Evolutionary conservation across 2,888 invertebrate species (phyloP), one percentile per base, ranked within the genome.

Genomic region (Hydriomena furcata): DNA sequence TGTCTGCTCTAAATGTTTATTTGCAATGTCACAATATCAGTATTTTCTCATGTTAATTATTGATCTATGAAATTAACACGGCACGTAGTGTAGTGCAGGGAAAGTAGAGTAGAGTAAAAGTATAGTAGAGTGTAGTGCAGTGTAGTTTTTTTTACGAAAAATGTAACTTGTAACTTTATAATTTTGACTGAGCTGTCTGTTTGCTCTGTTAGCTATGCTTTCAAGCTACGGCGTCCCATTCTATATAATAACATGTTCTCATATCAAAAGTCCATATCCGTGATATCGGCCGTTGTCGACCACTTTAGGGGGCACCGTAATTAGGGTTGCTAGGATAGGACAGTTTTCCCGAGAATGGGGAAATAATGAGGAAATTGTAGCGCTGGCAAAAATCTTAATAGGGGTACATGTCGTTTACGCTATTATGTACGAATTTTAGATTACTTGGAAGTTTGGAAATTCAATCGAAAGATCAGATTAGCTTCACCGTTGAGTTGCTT

Each of bases 271-370:
- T 60, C 55, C 44, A 56, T 60, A 61, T 67, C 62, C 59, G 59
- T 63, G 58, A 65, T 63, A 58, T 41, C 44, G 56, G 57, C 64
- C 55, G 61, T 69, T 67, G 61, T 65, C 65, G 65, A 46, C 66
- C 69, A 71, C 71, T 71, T 63, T 66, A 57, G 51, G 52, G 35
- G 53, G 53, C 49, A 50, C 51, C 45, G 44, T 55, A 59, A 61
- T 61, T 61, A 61, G 61, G 61, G 61, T 55, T 61, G 59, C 49
- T 59, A 55, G 45, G 51, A 45, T 41, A 35, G 41, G 34, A 44
- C 46, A 42, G 27, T 52, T 46, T 37, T 37, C 41, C 37, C 46
- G 37, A n/a, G n/a, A n/a, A n/a, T n/a, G n/a, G n/a, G n/a, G n/a
- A n/a, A 42, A 3, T 42, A 36, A 48, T 40, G 24, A 27, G 46